Evolutionary conservation across 2,888 invertebrate species (phyloP), one percentile per base, ranked within the genome.

Genomic region (Aphrophora alni): DNA sequence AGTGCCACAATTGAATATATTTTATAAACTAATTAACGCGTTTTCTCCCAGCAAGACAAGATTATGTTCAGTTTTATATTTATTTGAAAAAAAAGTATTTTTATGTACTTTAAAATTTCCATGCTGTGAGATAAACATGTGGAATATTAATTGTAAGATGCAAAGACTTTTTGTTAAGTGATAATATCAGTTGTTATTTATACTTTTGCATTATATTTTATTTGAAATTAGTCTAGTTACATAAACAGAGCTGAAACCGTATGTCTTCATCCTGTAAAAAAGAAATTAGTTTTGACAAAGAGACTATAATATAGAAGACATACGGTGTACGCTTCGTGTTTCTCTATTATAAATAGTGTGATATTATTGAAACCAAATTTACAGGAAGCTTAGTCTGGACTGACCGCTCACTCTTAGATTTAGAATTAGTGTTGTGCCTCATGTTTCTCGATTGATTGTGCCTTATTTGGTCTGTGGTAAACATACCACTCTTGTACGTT

Each of bases 111-210:
- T 44, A 44, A 44, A 28, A 14, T 38, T 44, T 74, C 78, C 21
- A 26, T 74, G 78, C 78, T 79, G 78, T 73, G 68, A 74, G 78
- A 79, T 79, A 79, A 77, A 73, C 78, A 79, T 79, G 78, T 79
- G 78, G 78, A 79, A 79, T 79, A 79, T 68, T 73, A 74, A 38
- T 68, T 79, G n/a, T 59, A 59, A 59, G 59, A n/a, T 59, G 12
- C 59, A 59, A 8, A 21, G 21, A 59, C 59, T n/a, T 59, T 21
- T 59, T 59, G 21, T 59, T 59, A 59, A 59, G 59, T 59, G 59
- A 59, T 59, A 59, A 59, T n/a, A 21, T 59, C 21, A 59, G 21
- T 59, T 14, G 14, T 44, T 59, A 59, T 59, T 59, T 59, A 59
- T 59, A 59, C 59, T 59, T 59, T 59, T 59, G 21, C 59, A 59